Percentiles rank a stretch among this genome's conserved stretches.
Conservation (phyloP, 2,888 invertebrate species). For the Brenthis ino region DNA sequence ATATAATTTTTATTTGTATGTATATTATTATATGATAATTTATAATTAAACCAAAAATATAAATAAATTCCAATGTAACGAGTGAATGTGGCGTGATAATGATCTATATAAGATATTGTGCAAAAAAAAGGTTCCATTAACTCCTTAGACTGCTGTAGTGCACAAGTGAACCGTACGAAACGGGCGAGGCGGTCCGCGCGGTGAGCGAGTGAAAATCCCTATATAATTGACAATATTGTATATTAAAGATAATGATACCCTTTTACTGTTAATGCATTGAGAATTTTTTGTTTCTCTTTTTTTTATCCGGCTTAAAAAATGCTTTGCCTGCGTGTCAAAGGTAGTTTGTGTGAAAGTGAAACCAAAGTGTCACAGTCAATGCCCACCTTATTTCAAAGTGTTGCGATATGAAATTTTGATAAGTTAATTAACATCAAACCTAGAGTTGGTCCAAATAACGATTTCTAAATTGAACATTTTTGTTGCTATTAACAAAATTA, state of each 20-base stretch:
- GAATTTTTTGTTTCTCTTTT: conserved; percentile 13
- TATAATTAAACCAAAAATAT: too few species aligned
- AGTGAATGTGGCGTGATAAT: not conserved
- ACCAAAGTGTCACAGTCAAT: conserved; percentile 35
- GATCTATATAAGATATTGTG: conserved; percentile 12
- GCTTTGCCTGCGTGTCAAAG: conserved; percentile 13
- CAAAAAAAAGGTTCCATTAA: conserved; percentile 14
- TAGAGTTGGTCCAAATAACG: not conserved
- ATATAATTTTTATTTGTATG: too few species aligned
- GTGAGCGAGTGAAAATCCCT: conserved; percentile 4
- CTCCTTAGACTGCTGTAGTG: conserved; percentile 22
- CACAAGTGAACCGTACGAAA: conserved; percentile 18
- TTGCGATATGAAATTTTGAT: conserved; percentile 17
- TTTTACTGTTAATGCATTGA: conserved; percentile 8
- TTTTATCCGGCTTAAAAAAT: conserved; percentile 12
- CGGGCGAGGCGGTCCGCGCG: conserved; percentile 18
- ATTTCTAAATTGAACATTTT: not conserved
- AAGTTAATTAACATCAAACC: conserved; percentile 13
- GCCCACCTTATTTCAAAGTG: conserved; percentile 33
- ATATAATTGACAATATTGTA: conserved; percentile 3
- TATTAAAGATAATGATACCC: conserved; percentile 2
- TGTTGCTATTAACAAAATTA: conserved; percentile 12
- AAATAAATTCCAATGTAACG: not conserved
- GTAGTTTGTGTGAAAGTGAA: conserved; percentile 20
- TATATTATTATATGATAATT: too few species aligned